Base-by-base conservation (phyloP, 2,888 invertebrate genomes). In the Hypomecis punctinalis region DNA sequence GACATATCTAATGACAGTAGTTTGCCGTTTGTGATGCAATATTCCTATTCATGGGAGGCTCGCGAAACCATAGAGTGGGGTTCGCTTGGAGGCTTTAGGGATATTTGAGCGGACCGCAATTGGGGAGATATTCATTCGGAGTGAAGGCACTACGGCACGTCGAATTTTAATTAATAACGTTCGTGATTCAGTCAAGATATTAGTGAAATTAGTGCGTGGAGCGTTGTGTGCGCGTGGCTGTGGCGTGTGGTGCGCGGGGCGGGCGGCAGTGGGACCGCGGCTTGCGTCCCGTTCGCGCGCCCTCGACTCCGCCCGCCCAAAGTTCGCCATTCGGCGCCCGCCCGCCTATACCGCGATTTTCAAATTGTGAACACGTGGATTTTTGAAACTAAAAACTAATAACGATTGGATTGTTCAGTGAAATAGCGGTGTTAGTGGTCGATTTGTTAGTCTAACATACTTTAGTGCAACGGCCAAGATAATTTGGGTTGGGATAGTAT, bases 241-340 rank as follows among this genome's bases (percentile, higher is more conserved):
- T 76, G 74, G 77, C 75, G 75, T 70, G 72, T 73, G 62, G 72
- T 63, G 80, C 75, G 78, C 76, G 77, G 74, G 71, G 75, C 71
- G 69, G 74, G 70, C 77, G 76, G 76, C 91, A 92, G 92, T 91
- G 88, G 81, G 80, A 80, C 76, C 76, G 73, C 74, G 82, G 83
- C 85, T 80, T 80, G 86, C 90, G 84, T 67, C 78, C 81, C 75
- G 89, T 81, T 61, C 79, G 81, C 89, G 85, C 88, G 90, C 82
- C 75, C 71, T 68, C 70, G 69, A 45, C 56, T 52, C 59, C 54
- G 58, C 63, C 63, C 69, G 71, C 75, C 75, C 72, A 69, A 76
- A 75, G 75, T 76, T 72, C 72, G 63, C 63, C 72, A 72, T 72
- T 70, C 78, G 81, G 74, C 49, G 54, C 77, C 74, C 76, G 73